These are phyloP conservation scores for Stomorhina lunata DNA, from an alignment of 2,888 invertebrate species.

Conservation along the genomic window DNA sequence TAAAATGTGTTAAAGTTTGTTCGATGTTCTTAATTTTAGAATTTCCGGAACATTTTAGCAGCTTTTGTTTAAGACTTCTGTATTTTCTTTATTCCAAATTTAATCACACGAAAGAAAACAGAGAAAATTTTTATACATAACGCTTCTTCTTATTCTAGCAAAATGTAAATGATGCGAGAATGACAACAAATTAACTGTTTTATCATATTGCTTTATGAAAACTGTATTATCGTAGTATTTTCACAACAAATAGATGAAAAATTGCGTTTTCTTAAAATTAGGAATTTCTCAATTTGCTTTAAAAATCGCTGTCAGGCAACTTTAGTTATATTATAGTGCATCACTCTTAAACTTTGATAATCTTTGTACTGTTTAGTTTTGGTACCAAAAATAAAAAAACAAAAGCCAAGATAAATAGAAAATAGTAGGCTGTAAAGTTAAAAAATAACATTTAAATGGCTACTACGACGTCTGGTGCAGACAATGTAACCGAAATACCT, in stretches of 20 bases:
- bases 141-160: slow-evolving; percentile 24
- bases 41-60: slow-evolving; percentile 8
- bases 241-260: too few species aligned
- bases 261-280: too few species aligned
- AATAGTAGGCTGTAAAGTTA: slow-evolving; percentile 39
- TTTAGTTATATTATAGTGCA: too few species aligned
- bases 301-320: too few species aligned
- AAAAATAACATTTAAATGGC: slow-evolving; percentile 45
- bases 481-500: slow-evolving; percentile 36
- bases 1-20: not conserved
- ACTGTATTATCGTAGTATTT: too few species aligned
- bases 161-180: not conserved
- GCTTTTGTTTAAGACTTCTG: not conserved
- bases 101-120: slow-evolving; percentile 20
- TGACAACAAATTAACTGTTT: too few species aligned
- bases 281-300: too few species aligned
- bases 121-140: slow-evolving; percentile 33
- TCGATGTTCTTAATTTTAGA: slow-evolving; percentile 48
- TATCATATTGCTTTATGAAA: too few species aligned
- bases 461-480: slow-evolving; percentile 44
- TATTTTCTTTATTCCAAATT: slow-evolving; percentile 2
- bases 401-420: slow-evolving; percentile 37
- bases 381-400: not conserved
- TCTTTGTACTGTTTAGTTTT: not conserved
- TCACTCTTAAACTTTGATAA: not conserved